Base-by-base conservation (phyloP, 2,113 vertebrate genomes). In the Rallus limicola region DNA sequence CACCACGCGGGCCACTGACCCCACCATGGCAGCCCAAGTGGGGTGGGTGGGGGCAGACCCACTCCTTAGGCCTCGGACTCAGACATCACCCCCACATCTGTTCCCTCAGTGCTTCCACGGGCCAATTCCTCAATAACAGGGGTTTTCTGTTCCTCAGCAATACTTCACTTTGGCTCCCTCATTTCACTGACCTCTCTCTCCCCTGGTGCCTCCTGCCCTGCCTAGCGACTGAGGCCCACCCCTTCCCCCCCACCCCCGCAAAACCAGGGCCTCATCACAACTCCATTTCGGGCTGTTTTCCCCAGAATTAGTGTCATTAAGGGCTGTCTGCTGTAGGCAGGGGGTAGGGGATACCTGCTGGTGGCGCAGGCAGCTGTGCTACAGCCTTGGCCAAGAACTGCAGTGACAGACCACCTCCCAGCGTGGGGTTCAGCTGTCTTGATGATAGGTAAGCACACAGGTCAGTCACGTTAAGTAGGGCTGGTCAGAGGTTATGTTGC, bases 271-370 rank as follows among this genome's bases (percentile, higher is more conserved):
- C 48, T 53, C 10, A 4, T 31, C 42, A 0, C 3, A 34, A 40
- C 48, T 16, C 25, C 1, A 12, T 38, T 71, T 76, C 18, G 82
- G 55, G 76, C 63, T 36, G 48, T 4, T 42, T 82, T 42, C 29
- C 24, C 20, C 55, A 8, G 9, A 34, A 26, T 11, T 5, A 6
- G 17, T 1, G 7, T 16, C 5, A 71, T 17, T 5, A 14, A 63
- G 42, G 0, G 7, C 13, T 0, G 2, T 36, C 34, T 65, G 64
- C 65, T 46, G 31, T 5, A 19, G 29, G 23, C 0, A 12, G 6
- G 31, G 28, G 36, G 23, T 0, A 12, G 6, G 31, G 31, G 36
- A 16, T 40, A 56, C 62, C 38, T 1, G 0, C 42, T 46, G 76
- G 23, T 18, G 59, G 33, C 38, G 40, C 9, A n/a, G 34, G 44